Base-by-base conservation (phyloP, 2,113 vertebrate species). In the Semicossyphus pulcher region DNA sequence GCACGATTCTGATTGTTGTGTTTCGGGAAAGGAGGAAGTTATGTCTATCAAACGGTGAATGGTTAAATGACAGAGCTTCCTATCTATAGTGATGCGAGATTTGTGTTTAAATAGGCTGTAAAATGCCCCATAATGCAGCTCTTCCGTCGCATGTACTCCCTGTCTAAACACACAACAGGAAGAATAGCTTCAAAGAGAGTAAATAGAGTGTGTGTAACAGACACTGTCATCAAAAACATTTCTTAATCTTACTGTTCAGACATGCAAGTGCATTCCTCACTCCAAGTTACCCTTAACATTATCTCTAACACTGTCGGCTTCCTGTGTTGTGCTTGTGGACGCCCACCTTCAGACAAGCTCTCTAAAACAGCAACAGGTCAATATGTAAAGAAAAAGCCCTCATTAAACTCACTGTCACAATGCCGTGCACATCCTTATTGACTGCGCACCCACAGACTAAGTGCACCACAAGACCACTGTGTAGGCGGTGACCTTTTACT, bases 401-500 rank as follows among this genome's bases (percentile, higher is more conserved):
- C 11, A 57, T 34, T 37, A 25, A n/a, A 56, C 16, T 31, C 20
- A 39, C 5, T 48, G 57, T 69, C 37, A 59, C 25, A 47, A 45
- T 16, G 47, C 29, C 4, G 12, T 10, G 20, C 32, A 63, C 53
- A 20, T 42, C 76, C 37, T 1, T 3, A 54, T 83, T 77, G 65
- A 59, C 44, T 63, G 29, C 36, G 36, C 58, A 54, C 37, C 61
- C 72, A 71, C 61, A 78, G 78, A 65, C 48, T 60, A 69, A 49
- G 21, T 52, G 31, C 11, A 51, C 76, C 71, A 76, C 62, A 66
- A 64, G 57, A 79, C 66, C 75, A 54, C 29, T n/a, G 80, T 20
- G 81, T 64, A 61, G 80, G 71, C 53, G 20, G 18, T 83, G 86
- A 84, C 84, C 73, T 88, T 90, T 86, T n/a, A 59, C 65, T 28